These are phyloP conservation scores for Axis porcinus DNA, from an alignment of 2,113 vertebrate genomes.

Conservation along the genomic window DNA sequence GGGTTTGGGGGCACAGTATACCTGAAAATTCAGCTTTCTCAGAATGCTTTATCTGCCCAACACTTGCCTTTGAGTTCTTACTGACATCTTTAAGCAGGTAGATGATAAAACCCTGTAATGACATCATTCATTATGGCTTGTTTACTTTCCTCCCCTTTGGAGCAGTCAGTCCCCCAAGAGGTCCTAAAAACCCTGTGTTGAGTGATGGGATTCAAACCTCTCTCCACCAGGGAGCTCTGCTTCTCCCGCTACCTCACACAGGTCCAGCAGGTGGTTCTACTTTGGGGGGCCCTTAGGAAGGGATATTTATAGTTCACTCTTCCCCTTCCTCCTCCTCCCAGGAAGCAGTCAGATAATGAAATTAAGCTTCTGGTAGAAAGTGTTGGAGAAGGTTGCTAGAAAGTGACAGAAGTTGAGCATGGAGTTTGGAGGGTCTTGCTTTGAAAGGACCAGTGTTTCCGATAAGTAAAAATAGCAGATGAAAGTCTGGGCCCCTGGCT, in stretches of 20 bases:
- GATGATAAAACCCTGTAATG: background rate
- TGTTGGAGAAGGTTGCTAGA: background rate
- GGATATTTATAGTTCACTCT: slow-evolving; percentile 17
- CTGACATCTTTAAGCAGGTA: background rate
- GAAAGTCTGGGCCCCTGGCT: background rate
- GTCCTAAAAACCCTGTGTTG: background rate
- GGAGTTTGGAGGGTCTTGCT: background rate
- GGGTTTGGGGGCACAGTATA: fast-evolving
- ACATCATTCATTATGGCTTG: background rate
- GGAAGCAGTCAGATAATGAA: slow-evolving; percentile 45
- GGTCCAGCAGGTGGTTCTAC: slow-evolving; percentile 17
- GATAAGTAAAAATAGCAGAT: background rate
- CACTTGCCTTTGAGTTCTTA: background rate
- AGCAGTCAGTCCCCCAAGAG: background rate
- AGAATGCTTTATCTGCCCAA: background rate
- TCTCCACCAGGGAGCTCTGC: background rate
- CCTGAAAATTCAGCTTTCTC: background rate
- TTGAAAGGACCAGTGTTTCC: background rate
- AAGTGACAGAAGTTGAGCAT: background rate
- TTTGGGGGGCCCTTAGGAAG: slow-evolving; percentile 45
- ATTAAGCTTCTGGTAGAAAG: background rate
- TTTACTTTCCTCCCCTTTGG: background rate
- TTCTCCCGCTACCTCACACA: background rate
- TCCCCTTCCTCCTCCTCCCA: slow-evolving; percentile 1
- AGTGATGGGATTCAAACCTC: slow-evolving; percentile 20